These are phyloP conservation scores for Ceratina australensis DNA, from an alignment of 1,140 invertebrate species.

Conservation along the genomic window DNA sequence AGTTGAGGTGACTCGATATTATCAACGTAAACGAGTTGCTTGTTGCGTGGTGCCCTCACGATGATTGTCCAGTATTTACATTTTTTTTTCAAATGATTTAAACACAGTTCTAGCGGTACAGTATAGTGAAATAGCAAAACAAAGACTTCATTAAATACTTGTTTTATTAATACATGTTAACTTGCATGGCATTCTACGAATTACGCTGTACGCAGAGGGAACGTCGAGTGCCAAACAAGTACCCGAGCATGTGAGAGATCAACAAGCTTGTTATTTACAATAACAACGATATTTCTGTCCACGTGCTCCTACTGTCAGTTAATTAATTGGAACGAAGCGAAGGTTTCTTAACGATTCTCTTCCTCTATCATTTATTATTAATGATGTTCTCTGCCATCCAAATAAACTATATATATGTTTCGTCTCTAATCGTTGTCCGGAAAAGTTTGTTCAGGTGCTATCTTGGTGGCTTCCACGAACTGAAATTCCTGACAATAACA, in stretches of 20 bases:
- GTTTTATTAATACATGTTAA: neutral
- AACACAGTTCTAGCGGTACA: too few species aligned
- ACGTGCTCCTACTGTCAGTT: neutral
- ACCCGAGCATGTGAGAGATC: neutral
- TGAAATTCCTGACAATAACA: too few species aligned
- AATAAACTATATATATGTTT: neutral
- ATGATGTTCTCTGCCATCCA: neutral
- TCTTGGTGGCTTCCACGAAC: too few species aligned
- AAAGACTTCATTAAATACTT: too few species aligned
- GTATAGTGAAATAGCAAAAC: too few species aligned
- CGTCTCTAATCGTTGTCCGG: neutral
- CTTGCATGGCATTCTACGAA: neutral
- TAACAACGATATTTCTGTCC: neutral
- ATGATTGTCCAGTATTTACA: too few species aligned
- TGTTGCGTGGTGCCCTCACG: slow-evolving; percentile 15
- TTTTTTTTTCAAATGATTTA: too few species aligned
- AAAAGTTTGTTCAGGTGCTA: neutral
- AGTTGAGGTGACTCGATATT: neutral
- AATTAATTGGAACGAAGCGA: neutral
- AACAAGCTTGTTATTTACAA: neutral
- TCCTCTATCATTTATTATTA: too few species aligned
- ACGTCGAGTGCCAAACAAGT: neutral
- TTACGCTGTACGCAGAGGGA: neutral
- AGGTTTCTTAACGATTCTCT: too few species aligned
- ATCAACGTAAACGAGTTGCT: slow-evolving; percentile 11